Percentiles rank a stretch among this genome's conserved stretches.
These are phyloP conservation scores for Hippopotamus amphibius DNA, from an alignment of 2,113 vertebrate genomes.

Conservation along the genomic window DNA sequence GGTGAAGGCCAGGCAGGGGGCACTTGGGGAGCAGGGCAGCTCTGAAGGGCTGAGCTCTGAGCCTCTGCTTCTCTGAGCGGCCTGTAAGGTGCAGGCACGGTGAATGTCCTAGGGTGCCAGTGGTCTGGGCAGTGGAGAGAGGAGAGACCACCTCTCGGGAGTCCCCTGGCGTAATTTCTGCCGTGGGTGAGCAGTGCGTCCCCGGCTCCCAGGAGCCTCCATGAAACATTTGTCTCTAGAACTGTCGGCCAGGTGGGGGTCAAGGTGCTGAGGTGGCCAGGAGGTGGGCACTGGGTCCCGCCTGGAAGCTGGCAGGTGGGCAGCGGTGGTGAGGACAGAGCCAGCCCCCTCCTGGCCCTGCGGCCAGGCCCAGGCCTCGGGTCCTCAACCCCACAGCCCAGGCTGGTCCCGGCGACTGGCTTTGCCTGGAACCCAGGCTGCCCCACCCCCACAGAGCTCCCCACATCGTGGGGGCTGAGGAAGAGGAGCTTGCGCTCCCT, in stretches of 20 bases:
- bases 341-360: accelerated
- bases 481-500: background rate
- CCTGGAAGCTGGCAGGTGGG: background rate
- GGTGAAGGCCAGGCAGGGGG: background rate
- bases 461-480: background rate
- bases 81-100: accelerated
- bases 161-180: background rate
- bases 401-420: accelerated
- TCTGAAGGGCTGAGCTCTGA: accelerated
- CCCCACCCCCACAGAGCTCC: background rate
- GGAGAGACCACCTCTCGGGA: accelerated
- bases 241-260: background rate
- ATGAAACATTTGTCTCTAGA: background rate
- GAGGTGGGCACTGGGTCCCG: accelerated
- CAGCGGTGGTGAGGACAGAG: accelerated
- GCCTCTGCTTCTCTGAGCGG: accelerated
- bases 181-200: background rate
- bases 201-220: background rate
- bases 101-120: accelerated
- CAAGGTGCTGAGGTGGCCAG: background rate
- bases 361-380: background rate
- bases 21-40: background rate
- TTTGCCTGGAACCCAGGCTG: background rate
- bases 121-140: background rate
- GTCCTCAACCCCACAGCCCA: background rate